Evolutionary conservation across 2,888 invertebrate genomes (phyloP).

Genomic region (Peribatodes rhomboidaria): DNA sequence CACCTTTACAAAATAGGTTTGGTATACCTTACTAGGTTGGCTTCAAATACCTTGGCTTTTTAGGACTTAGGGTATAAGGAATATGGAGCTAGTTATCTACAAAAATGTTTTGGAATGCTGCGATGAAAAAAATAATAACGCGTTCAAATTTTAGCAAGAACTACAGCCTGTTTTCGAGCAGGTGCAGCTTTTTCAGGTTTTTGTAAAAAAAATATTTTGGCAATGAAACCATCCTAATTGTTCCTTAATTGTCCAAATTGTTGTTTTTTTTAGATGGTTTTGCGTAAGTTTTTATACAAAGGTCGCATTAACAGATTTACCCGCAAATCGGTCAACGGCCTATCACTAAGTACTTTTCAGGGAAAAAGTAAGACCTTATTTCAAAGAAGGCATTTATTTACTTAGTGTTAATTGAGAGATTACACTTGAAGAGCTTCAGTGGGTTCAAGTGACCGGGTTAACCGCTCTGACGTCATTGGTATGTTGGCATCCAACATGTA

Average conservation of each 20-base stretch:
- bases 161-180: too few species aligned
- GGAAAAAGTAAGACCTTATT: constrained; percentile 9
- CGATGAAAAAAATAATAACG: too few species aligned
- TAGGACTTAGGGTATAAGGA: not conserved
- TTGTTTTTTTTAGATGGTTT: too few species aligned
- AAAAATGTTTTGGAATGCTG: too few species aligned
- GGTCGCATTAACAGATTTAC: not conserved
- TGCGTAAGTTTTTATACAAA: too few species aligned
- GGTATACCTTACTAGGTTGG: not conserved
- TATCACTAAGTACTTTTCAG: not conserved
- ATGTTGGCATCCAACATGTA: constrained; percentile 10
- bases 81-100: too few species aligned
- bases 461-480: constrained; percentile 49
- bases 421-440: constrained; percentile 56
- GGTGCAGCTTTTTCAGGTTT: too few species aligned
- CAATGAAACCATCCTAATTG: too few species aligned
- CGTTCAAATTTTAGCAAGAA: too few species aligned
- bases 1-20: constrained; percentile 11
- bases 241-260: too few species aligned
- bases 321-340: constrained; percentile 11
- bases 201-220: too few species aligned
- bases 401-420: constrained; percentile 52
- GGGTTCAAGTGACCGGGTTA: constrained; percentile 66
- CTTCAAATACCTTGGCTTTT: constrained; percentile 4
- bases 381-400: constrained; percentile 31